phyloP scores from a whole-genome alignment of 1,140 invertebrate species.

The Musca vetustissima region DNA sequence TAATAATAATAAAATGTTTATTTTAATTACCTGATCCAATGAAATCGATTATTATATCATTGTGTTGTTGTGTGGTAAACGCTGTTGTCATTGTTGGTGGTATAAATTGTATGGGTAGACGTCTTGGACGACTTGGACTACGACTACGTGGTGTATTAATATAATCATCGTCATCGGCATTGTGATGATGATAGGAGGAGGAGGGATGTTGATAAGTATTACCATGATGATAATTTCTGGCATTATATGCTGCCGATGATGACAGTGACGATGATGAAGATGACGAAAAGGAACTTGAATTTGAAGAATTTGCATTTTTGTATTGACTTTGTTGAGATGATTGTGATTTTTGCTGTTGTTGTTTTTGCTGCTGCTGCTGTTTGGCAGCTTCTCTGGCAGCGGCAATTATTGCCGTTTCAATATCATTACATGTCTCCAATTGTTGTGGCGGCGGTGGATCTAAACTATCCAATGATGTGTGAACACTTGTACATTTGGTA shows the following conservation, averaged over 20 bases:
- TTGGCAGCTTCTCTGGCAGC: constrained; percentile 46
- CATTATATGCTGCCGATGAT: constrained; percentile 21
- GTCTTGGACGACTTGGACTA: constrained; percentile 19
- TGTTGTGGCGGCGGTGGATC: constrained; percentile 33
- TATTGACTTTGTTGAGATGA: constrained; percentile 27
- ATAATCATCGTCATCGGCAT: background rate
- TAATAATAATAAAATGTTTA: too few relatives aligned
- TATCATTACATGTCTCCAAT: constrained; percentile 51
- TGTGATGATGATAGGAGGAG: constrained; percentile 20
- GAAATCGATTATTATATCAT: constrained; percentile 62
- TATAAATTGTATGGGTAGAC: constrained; percentile 28
- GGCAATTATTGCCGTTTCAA: constrained; percentile 50
- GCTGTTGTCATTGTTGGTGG: constrained; percentile 26
- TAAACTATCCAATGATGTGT: constrained; percentile 14
- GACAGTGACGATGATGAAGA: constrained; percentile 3
- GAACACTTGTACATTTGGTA: constrained; percentile 13
- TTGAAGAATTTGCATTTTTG: constrained; percentile 25
- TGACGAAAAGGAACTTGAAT: constrained; percentile 27
- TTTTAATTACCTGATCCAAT: constrained; percentile 58
- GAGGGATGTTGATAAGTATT: constrained; percentile 25
- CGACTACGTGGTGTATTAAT: constrained; percentile 6
- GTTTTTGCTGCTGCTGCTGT: constrained; percentile 35
- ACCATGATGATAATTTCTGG: constrained; percentile 15
- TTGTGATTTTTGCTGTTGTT: constrained; percentile 40
- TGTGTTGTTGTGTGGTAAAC: constrained; percentile 42